Conservation (phyloP, 2,113 vertebrate genomes). For the Tricholaema leucomelas region DNA sequence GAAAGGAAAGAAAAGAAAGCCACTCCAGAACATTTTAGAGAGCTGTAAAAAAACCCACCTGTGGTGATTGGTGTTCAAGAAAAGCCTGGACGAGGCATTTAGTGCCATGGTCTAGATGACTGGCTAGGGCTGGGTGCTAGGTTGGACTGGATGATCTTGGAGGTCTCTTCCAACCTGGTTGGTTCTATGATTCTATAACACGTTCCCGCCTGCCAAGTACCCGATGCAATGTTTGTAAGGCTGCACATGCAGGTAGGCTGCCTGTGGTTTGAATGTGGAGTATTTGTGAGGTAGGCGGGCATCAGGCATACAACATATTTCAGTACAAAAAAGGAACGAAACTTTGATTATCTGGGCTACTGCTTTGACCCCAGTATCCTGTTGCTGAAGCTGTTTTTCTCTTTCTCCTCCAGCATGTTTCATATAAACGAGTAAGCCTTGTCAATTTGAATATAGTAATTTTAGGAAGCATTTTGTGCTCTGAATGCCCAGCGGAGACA, state of each 20-base stretch:
- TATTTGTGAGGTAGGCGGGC: not conserved
- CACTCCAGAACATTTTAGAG: not conserved
- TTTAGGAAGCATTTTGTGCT: not conserved
- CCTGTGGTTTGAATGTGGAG: not conserved
- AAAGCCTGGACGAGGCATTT: too few relatives aligned
- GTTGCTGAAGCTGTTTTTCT: not conserved
- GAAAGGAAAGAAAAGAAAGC: not conserved
- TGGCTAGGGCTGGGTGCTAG: too few relatives aligned
- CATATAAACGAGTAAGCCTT: not conserved
- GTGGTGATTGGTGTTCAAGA: not conserved
- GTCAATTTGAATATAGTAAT: not conserved
- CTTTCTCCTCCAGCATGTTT: not conserved
- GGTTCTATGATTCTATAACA: too few relatives aligned
- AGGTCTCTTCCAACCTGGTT: too few relatives aligned
- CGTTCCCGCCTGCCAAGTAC: not conserved
- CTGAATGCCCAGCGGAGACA: not conserved
- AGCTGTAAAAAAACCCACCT: not conserved
- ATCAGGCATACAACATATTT: not conserved
- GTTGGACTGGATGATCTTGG: too few relatives aligned
- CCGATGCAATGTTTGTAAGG: not conserved
- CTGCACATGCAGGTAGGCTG: not conserved
- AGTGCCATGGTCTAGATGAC: too few relatives aligned
- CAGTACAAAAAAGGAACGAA: not conserved
- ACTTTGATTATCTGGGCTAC: not conserved
- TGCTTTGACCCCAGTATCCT: not conserved